Conservation (phyloP, 1,140 invertebrate genomes). For the Drosophila malerkotliana region DNA sequence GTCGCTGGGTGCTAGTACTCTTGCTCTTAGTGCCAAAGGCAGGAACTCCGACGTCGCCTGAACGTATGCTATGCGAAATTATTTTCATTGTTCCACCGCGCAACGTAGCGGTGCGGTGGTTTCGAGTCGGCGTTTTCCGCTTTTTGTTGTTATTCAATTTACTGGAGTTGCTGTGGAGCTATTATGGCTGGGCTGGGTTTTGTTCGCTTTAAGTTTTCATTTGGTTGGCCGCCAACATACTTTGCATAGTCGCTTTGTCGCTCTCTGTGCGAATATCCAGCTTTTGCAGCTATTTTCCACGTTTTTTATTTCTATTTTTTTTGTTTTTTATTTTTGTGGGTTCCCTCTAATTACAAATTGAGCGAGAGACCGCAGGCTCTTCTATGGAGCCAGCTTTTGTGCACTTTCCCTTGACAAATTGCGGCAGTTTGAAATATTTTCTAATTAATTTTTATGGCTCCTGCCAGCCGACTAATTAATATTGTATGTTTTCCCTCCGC, state of each 20-base stretch:
- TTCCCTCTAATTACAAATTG: conserved; percentile 60
- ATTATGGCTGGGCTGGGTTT: neutral
- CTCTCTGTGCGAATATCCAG: conserved; percentile 55
- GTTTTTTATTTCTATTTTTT: conserved; percentile 10
- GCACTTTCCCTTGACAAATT: conserved; percentile 42
- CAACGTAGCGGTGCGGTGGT: conserved; percentile 29
- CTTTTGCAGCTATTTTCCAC: conserved; percentile 50
- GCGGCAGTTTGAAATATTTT: conserved; percentile 56
- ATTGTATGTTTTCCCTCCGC: conserved; percentile 1
- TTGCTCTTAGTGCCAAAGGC: conserved; percentile 9
- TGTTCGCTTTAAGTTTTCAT: conserved; percentile 56
- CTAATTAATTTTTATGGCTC: conserved; percentile 67
- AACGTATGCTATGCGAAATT: conserved; percentile 74
- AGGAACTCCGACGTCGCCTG: conserved; percentile 26
- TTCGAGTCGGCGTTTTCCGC: neutral
- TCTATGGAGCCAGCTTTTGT: conserved; percentile 18
- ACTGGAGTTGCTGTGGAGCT: conserved; percentile 20
- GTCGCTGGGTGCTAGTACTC: conserved; percentile 17
- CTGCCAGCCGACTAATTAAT: conserved; percentile 28
- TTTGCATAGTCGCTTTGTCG: conserved; percentile 54
- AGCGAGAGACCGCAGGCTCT: conserved; percentile 47
- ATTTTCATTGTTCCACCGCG: conserved; percentile 70
- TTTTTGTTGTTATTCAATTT: conserved; percentile 40
- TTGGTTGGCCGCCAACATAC: conserved; percentile 42
- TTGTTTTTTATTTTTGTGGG: neutral